Conservation (phyloP, 2,888 invertebrate genomes). For the Hypomecis punctinalis region DNA sequence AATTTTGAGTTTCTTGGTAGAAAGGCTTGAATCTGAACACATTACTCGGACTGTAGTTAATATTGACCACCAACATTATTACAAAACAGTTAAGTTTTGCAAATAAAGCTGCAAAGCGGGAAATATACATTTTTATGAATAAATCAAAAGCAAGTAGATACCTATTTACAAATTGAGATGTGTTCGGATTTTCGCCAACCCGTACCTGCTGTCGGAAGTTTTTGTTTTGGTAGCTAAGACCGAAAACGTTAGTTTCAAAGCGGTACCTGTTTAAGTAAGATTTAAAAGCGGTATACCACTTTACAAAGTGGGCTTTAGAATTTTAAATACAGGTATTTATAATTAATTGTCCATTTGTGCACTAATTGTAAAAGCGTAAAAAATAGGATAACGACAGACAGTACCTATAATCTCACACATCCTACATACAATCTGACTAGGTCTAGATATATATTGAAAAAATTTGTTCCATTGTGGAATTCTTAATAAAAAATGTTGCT, state of each 20-base stretch:
- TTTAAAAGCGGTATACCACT: conserved; percentile 46
- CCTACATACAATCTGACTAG: conserved; percentile 75
- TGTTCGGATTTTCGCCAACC: conserved; percentile 36
- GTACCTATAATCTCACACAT: conserved; percentile 60
- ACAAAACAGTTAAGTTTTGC: too few relatives aligned
- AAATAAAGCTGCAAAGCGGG: not conserved
- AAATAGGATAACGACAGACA: conserved; percentile 52
- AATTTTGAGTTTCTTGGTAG: conserved; percentile 40
- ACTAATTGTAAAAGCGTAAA: conserved; percentile 54
- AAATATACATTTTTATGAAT: not conserved
- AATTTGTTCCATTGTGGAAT: conserved; percentile 84
- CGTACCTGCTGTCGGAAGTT: conserved; percentile 9
- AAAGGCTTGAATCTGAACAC: conserved; percentile 37
- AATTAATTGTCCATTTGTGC: conserved; percentile 68
- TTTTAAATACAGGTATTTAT: conserved; percentile 67
- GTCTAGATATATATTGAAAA: conserved; percentile 79
- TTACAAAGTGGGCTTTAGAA: conserved; percentile 48
- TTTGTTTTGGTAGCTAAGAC: conserved; percentile 35
- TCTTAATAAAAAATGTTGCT: conserved; percentile 86
- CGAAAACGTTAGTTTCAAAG: conserved; percentile 20
- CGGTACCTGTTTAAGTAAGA: conserved; percentile 33
- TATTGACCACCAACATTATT: too few relatives aligned
- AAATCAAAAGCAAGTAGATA: not conserved
- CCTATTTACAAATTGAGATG: not conserved
- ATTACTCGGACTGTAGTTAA: not conserved